Evolutionary conservation across 1,140 invertebrate species (phyloP).

Genomic region (Trachymyrmex septentrionalis): DNA sequence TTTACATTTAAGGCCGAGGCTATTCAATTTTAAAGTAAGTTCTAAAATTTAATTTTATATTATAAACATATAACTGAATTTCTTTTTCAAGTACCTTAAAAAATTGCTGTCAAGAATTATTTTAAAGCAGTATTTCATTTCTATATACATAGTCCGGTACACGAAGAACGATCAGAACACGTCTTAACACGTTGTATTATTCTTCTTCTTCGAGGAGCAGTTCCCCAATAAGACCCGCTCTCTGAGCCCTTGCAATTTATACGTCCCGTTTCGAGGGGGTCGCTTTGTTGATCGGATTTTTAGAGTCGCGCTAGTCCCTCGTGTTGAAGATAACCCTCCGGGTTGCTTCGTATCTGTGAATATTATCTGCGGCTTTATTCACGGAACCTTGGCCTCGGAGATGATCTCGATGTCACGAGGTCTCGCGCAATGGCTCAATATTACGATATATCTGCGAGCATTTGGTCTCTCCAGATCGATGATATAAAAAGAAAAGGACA

Average conservation of each 20-base stretch:
- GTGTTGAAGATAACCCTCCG: slow-evolving; percentile 77
- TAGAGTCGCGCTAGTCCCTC: slow-evolving; percentile 74
- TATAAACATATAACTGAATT: background rate
- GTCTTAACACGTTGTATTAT: slow-evolving; percentile 29
- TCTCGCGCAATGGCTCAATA: slow-evolving; percentile 77
- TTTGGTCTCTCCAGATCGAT: slow-evolving; percentile 16
- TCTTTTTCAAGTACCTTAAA: background rate
- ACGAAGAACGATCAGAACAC: background rate
- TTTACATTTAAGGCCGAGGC: too few relatives aligned
- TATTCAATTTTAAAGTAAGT: background rate
- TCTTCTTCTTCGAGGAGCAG: background rate
- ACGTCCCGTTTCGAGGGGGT: slow-evolving; percentile 43
- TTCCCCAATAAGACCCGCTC: slow-evolving; percentile 17
- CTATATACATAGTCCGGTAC: background rate
- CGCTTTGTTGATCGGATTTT: slow-evolving; percentile 70
- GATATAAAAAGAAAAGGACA: slow-evolving; percentile 30
- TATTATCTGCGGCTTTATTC: slow-evolving; percentile 79
- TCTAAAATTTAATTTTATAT: slow-evolving; percentile 9
- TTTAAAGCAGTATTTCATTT: slow-evolving; percentile 6
- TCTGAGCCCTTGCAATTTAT: slow-evolving; percentile 35
- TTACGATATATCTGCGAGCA: slow-evolving; percentile 4
- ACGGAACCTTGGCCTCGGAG: slow-evolving; percentile 71
- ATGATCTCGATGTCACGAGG: slow-evolving; percentile 75
- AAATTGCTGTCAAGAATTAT: background rate
- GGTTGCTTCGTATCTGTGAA: slow-evolving; percentile 78